Percentiles rank a stretch among this genome's conserved stretches.
phyloP scores from a whole-genome alignment of 2,888 invertebrate genomes.

The Eristalis arbustorum region DNA sequence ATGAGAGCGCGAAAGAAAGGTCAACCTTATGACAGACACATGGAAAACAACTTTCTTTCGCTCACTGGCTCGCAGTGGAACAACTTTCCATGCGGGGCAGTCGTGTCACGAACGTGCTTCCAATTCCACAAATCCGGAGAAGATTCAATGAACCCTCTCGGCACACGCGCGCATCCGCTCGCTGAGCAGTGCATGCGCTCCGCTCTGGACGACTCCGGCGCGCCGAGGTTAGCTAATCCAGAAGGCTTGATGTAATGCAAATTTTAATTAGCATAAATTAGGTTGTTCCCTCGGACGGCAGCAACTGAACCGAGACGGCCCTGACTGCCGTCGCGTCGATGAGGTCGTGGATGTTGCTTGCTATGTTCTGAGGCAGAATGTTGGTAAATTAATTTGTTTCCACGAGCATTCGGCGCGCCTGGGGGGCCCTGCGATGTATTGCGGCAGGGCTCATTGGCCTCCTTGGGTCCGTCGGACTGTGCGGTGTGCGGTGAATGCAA shows the following conservation, averaged over 20 bases:
- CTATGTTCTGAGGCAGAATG: background rate
- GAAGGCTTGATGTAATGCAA: constrained; percentile 45
- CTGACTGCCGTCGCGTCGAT: background rate
- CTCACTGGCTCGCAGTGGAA: constrained; percentile 17
- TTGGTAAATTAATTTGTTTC: constrained; percentile 40
- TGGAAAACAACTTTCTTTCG: constrained; percentile 68
- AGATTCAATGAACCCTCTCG: constrained; percentile 57
- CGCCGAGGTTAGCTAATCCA: constrained; percentile 39
- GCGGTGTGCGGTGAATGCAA: background rate
- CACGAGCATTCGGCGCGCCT: constrained; percentile 1
- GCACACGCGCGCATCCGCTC: constrained; percentile 25
- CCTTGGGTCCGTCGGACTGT: background rate
- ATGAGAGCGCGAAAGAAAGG: constrained; percentile 54
- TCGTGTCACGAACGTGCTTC: constrained; percentile 44
- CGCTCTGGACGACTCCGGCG: background rate
- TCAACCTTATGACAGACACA: constrained; percentile 58
- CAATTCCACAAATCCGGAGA: background rate
- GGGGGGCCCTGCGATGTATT: background rate
- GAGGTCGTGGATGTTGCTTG: background rate
- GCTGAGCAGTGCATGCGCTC: too few relatives aligned
- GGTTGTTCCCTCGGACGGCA: constrained; percentile 13
- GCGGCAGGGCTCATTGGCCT: background rate
- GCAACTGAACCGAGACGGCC: background rate
- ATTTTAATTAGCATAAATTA: constrained; percentile 59
- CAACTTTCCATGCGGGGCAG: constrained; percentile 60